Evolutionary conservation across 2,888 invertebrate genomes (phyloP).

Genomic region (Helleia helle): DNA sequence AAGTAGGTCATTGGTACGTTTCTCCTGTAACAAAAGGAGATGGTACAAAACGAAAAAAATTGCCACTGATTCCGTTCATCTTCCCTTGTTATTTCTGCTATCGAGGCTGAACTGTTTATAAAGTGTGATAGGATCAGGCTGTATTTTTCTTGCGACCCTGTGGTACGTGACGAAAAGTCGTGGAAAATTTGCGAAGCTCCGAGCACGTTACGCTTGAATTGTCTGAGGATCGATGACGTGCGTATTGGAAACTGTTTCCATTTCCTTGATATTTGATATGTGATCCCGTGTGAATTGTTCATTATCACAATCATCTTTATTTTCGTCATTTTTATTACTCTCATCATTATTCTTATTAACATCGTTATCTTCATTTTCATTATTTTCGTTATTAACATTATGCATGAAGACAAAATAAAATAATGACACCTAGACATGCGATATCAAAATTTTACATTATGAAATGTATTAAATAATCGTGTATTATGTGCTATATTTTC

Average conservation of each 20-base stretch:
- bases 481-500: no score
- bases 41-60: not conserved
- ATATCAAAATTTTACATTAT: no score
- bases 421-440: no score
- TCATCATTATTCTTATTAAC: no score
- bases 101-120: constrained; percentile 15
- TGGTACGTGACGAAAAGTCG: constrained; percentile 35
- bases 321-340: no score
- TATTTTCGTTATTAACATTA: no score
- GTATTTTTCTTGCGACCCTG: constrained; percentile 17
- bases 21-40: not conserved
- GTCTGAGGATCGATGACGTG: constrained; percentile 33
- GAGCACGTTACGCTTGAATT: constrained; percentile 41
- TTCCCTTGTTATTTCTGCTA: constrained; percentile 12
- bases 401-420: no score
- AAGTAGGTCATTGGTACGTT: not conserved
- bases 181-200: constrained; percentile 26
- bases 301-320: no score
- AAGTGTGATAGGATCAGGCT: constrained; percentile 18
- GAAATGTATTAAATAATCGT: no score
- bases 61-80: not conserved
- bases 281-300: no score
- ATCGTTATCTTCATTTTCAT: no score
- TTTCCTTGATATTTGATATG: not conserved
- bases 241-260: not conserved